Conservation (phyloP, 2,113 vertebrate genomes). For the Felis chaus region DNA sequence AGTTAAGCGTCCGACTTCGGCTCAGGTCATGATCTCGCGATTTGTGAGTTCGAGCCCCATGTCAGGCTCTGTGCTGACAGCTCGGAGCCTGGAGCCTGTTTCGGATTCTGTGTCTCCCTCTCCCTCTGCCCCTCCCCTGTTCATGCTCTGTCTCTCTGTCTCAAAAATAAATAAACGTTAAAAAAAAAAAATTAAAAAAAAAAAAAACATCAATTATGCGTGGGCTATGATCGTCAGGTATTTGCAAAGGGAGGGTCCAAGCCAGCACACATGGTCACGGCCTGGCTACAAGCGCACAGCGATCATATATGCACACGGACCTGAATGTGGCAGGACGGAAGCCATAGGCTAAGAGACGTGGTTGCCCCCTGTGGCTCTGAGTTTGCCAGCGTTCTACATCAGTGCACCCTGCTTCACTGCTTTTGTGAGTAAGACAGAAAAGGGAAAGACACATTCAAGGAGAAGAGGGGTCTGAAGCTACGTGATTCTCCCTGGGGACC, state of each 20-base stretch:
- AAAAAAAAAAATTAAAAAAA: too few species aligned
- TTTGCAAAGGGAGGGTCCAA: not conserved
- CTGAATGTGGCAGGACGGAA: not conserved
- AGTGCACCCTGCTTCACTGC: not conserved
- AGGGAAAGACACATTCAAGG: not conserved
- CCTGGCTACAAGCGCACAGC: not conserved
- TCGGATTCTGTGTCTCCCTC: too few species aligned
- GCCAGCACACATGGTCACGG: not conserved
- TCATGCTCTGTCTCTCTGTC: too few species aligned
- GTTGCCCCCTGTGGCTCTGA: not conserved
- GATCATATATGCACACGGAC: not conserved
- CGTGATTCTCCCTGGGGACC: not conserved
- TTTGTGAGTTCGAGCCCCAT: too few species aligned
- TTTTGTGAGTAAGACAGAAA: not conserved
- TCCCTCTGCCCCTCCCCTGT: too few species aligned
- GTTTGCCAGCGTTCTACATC: not conserved
- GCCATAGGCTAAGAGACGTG: accelerated
- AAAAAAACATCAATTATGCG: not conserved
- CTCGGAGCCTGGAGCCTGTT: too few species aligned
- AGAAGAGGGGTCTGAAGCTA: not conserved
- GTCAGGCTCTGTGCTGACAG: too few species aligned
- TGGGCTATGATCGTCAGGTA: not conserved
- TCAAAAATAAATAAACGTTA: too few species aligned
- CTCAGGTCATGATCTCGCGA: too few species aligned
- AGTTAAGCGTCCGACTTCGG: too few species aligned